A percentile compares a stretch with the other conserved stretches of the same genome.
Conservation (phyloP, 2,113 vertebrate genomes). For the Columba livia region DNA sequence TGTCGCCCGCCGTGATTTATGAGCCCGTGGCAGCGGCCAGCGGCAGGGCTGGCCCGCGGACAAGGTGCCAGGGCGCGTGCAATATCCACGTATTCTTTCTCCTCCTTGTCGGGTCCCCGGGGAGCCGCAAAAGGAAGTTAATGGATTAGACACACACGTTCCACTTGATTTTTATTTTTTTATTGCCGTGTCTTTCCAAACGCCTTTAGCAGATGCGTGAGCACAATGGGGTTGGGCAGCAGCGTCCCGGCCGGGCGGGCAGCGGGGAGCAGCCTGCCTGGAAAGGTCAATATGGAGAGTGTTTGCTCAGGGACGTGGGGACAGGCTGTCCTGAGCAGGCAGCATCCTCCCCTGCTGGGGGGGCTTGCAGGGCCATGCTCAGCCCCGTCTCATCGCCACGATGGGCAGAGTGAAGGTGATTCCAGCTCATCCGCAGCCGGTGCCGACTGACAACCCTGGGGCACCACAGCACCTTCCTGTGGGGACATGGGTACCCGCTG, state of each 20-base stretch:
- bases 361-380: not conserved
- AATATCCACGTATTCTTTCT: conserved; percentile 81
- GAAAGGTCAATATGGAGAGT: not conserved
- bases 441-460: accelerated
- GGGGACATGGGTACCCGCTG: accelerated
- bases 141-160: conserved; percentile 55
- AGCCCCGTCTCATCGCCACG: accelerated
- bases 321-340: not conserved
- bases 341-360: accelerated
- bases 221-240: conserved; percentile 1
- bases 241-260: not conserved
- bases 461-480: not conserved
- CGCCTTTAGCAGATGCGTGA: conserved; percentile 24
- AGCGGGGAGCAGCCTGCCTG: not conserved
- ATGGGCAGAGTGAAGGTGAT: not conserved
- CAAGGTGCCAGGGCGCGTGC: conserved; percentile 65
- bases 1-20: conserved; percentile 78
- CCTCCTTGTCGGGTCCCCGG: conserved; percentile 22
- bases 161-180: conserved; percentile 34
- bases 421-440: not conserved
- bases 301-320: not conserved
- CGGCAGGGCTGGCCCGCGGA: conserved; percentile 53
- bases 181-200: conserved; percentile 54
- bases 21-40: conserved; percentile 54
- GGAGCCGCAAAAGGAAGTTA: conserved; percentile 57